Percentiles rank a stretch among this genome's conserved stretches.
Conservation (phyloP, 1,140 invertebrate species). For the Eciton burchellii region DNA sequence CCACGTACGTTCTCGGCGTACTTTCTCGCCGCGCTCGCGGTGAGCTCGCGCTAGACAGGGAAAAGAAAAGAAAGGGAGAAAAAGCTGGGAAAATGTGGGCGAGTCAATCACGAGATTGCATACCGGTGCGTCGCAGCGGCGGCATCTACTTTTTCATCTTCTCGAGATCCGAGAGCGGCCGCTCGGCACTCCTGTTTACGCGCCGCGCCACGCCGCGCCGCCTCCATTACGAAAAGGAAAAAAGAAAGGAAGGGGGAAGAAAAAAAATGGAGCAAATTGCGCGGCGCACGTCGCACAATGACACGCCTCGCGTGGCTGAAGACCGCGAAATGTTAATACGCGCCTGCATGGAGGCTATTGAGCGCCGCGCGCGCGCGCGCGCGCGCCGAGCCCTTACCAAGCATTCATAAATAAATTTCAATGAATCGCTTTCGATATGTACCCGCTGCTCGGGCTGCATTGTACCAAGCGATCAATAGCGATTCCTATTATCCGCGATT, state of each 20-base stretch:
- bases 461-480: neutral
- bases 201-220: constrained; percentile 1
- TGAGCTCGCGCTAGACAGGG: constrained; percentile 17
- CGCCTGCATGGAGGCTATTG: constrained; percentile 56
- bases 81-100: constrained; percentile 56
- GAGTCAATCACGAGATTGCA: constrained; percentile 59
- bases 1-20: constrained; percentile 38
- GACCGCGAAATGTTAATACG: constrained; percentile 66
- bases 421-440: constrained; percentile 74
- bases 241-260: neutral
- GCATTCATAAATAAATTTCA: constrained; percentile 82
- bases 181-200: constrained; percentile 66
- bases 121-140: constrained; percentile 53
- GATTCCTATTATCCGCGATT: too few species aligned
- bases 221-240: constrained; percentile 60
- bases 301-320: constrained; percentile 74
- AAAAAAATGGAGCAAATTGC: constrained; percentile 78
- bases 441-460: constrained; percentile 25
- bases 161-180: constrained; percentile 27
- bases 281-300: constrained; percentile 69
- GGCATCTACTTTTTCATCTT: constrained; percentile 68
- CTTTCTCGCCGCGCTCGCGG: constrained; percentile 49
- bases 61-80: neutral
- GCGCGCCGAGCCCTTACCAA: constrained; percentile 76
- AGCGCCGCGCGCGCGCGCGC: constrained; percentile 55